Conservation (phyloP, 2,888 invertebrate genomes). For the Lasioglossum calceatum region DNA sequence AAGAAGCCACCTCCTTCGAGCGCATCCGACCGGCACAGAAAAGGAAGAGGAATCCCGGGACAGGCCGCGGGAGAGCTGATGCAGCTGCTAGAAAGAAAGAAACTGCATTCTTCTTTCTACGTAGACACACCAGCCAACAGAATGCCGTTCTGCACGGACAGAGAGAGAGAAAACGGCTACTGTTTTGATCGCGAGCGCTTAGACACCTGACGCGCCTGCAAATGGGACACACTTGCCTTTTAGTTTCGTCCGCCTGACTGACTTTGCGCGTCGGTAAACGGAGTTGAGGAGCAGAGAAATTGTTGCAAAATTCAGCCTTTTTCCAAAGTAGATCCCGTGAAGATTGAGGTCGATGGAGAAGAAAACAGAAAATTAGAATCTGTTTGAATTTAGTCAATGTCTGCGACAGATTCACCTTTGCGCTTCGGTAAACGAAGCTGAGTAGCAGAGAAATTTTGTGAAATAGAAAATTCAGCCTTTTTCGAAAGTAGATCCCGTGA, state of each 20-base stretch:
- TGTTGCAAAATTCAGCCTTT: background rate
- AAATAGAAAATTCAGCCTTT: too few relatives aligned
- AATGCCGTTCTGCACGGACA: slow-evolving; percentile 21
- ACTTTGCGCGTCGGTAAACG: too few relatives aligned
- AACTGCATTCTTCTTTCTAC: slow-evolving; percentile 44
- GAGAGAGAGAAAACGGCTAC: background rate
- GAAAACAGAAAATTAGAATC: too few relatives aligned
- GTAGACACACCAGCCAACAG: slow-evolving; percentile 6
- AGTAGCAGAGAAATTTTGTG: too few relatives aligned
- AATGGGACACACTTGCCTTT: background rate
- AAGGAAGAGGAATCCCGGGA: slow-evolving; percentile 44
- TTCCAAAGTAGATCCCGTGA: background rate
- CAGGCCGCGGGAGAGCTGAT: slow-evolving; percentile 10
- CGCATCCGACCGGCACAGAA: slow-evolving; percentile 38
- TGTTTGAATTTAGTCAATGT: too few relatives aligned
- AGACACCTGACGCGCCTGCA: background rate
- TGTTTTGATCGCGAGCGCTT: slow-evolving; percentile 1
- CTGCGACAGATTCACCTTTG: too few relatives aligned
- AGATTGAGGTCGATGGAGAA: background rate
- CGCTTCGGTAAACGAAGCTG: too few relatives aligned
- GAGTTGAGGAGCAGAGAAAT: background rate
- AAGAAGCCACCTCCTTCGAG: slow-evolving; percentile 9
- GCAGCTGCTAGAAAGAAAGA: slow-evolving; percentile 53
- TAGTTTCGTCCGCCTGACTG: background rate
- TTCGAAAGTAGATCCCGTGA: too few relatives aligned